These are phyloP conservation scores for Corydoras maculifer DNA, from an alignment of 2,113 vertebrate genomes.

Conservation along the genomic window DNA sequence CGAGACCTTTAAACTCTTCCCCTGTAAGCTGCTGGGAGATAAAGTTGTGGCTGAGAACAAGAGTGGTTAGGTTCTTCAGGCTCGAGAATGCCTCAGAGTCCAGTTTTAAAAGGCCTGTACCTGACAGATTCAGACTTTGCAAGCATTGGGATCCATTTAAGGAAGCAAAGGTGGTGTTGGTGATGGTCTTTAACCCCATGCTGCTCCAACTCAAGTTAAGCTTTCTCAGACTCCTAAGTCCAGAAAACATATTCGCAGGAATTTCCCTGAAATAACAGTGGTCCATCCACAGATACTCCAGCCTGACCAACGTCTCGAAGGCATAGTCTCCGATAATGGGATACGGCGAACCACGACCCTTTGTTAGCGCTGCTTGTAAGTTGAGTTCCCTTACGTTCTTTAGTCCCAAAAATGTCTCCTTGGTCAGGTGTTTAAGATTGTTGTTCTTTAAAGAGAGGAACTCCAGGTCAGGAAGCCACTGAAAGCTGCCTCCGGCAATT, in stretches of 20 bases:
- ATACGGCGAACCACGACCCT: conserved; percentile 34
- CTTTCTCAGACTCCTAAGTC: conserved; percentile 69
- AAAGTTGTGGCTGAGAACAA: conserved; percentile 80
- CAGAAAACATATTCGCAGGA: conserved; percentile 71
- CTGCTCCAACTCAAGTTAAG: conserved; percentile 72
- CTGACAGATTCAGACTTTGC: conserved; percentile 74
- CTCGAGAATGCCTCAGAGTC: conserved; percentile 66
- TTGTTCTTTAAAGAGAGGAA: conserved; percentile 71
- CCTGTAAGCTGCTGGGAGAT: conserved; percentile 78
- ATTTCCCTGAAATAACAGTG: conserved; percentile 61
- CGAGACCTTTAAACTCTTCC: conserved; percentile 78
- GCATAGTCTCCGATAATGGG: conserved; percentile 72
- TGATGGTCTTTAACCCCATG: conserved; percentile 63
- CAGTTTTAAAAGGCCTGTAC: conserved; percentile 64
- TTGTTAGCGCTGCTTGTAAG: conserved; percentile 64
- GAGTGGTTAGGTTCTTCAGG: conserved; percentile 66
- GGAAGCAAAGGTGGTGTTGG: conserved; percentile 73
- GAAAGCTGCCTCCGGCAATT: conserved; percentile 71
- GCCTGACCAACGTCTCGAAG: conserved; percentile 67
- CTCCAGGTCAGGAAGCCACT: conserved; percentile 70
- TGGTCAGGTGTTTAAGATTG: conserved; percentile 63
- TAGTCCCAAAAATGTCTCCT: conserved; percentile 73
- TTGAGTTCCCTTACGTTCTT: conserved; percentile 68
- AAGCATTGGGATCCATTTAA: conserved; percentile 76
- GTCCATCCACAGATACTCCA: conserved; percentile 76